Base-by-base conservation (phyloP, 2,888 invertebrate genomes). In the Acleris holmiana region DNA sequence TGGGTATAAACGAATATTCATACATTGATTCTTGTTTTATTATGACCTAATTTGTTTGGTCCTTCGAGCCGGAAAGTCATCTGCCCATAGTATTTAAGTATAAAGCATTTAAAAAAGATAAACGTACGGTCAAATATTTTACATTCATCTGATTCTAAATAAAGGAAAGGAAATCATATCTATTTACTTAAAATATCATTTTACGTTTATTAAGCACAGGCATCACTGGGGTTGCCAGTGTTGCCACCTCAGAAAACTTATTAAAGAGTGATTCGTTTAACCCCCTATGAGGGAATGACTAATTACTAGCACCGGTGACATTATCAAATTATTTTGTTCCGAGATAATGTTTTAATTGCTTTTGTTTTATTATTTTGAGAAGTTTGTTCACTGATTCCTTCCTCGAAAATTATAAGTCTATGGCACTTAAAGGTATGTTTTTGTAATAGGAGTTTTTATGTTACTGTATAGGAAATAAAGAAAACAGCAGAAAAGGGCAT, bases 251-350 rank as follows among this genome's bases (percentile, higher is more conserved):
- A 75, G 76, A 76, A 77, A 86, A 85, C 83, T 88, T 83, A 82
- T 86, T 84, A 85, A 80, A 78, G 76, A 76, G 80, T 54, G 61
- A 87, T 88, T 86, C 78, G 74, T 83, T 86, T 86, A 88, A 83
- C 71, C 73, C 69, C 75, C 71, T 76, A 74, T 74, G 73, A 82
- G 83, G 83, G 83, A 79, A 78, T 76, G 77, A 79, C 82, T 87
- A 89, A 89, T 89, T 86, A 88, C 81, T 83, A 78, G 79, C 84
- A 85, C 83, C 82, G 83, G 79, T 77, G 76, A 71, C 63, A 70
- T 76, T 75, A 82, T 76, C 72, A 77, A 75, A 82, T 84, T 81
- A 80, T 73, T 69, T 71, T 70, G 71, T 75, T 72, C 75, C 53
- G 49, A 48, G 54, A 47, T 46, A 41, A 50, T 17, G 49, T 25